phyloP scores from a whole-genome alignment of 2,113 vertebrate species.

The Clarias macrocephalus region DNA sequence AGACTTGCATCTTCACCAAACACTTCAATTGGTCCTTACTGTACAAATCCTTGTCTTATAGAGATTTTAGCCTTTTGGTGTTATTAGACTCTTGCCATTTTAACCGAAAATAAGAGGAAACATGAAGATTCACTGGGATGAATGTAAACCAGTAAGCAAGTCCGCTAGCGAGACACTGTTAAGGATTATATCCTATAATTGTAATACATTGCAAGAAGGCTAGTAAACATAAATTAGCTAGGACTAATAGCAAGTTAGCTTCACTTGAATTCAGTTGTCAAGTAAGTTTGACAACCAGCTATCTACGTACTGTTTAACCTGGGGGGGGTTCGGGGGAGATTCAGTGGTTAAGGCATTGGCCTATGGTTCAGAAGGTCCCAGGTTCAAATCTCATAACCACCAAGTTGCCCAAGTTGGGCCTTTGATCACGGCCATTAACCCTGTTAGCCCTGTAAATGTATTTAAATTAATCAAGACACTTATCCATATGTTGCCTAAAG shows the following conservation, averaged over 20 bases:
- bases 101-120: not conserved
- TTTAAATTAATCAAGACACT: not conserved
- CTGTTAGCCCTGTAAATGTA: not conserved
- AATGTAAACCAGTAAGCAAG: too few relatives aligned
- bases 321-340: too few relatives aligned
- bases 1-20: not conserved
- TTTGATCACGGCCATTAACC: too few relatives aligned
- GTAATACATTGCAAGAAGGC: not conserved
- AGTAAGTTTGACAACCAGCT: not conserved
- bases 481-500: not conserved
- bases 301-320: not conserved
- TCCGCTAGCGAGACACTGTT: not conserved
- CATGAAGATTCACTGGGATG: not conserved
- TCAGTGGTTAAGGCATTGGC: too few relatives aligned
- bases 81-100: not conserved
- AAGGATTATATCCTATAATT: not conserved
- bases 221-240: not conserved
- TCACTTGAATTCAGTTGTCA: not conserved
- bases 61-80: not conserved
- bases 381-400: too few relatives aligned
- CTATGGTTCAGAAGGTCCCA: too few relatives aligned
- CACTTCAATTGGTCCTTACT: not conserved
- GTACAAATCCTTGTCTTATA: not conserved
- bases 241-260: not conserved
- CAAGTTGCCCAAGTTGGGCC: too few relatives aligned